A percentile compares a stretch with the other conserved stretches of the same genome.
Conservation (phyloP, 1,140 invertebrate species). For the Chionoecetes opilio region DNA sequence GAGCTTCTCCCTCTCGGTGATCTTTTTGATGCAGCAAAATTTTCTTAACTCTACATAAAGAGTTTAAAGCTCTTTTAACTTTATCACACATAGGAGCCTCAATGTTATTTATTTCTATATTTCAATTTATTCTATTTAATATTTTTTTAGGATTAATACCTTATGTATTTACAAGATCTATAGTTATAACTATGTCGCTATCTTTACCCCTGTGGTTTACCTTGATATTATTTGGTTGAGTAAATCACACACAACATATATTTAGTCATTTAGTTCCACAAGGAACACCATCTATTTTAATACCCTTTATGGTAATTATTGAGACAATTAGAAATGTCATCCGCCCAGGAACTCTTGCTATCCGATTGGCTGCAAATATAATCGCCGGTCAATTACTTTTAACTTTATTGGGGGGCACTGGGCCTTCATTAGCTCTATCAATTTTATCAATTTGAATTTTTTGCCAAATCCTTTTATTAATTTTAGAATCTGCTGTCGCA, state of each 20-base stretch:
- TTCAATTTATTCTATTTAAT: constrained; percentile 28
- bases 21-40: background rate
- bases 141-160: constrained; percentile 46
- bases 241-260: too few species aligned
- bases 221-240: background rate
- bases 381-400: constrained; percentile 88
- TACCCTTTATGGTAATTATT: constrained; percentile 84
- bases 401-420: constrained; percentile 81
- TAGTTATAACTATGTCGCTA: background rate
- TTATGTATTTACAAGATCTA: constrained; percentile 39
- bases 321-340: constrained; percentile 85
- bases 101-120: background rate
- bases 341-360: constrained; percentile 87
- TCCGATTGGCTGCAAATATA: constrained; percentile 89
- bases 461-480: background rate
- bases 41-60: background rate
- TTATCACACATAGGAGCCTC: background rate
- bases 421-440: background rate
- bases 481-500: constrained; percentile 16
- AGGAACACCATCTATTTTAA: background rate
- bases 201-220: constrained; percentile 15
- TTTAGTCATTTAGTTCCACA: constrained; percentile 36
- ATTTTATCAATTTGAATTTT: constrained; percentile 82
- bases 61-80: background rate
- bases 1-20: constrained; percentile 5